Base-by-base conservation (phyloP, 2,888 invertebrate species). In the Abscondita cerata region DNA sequence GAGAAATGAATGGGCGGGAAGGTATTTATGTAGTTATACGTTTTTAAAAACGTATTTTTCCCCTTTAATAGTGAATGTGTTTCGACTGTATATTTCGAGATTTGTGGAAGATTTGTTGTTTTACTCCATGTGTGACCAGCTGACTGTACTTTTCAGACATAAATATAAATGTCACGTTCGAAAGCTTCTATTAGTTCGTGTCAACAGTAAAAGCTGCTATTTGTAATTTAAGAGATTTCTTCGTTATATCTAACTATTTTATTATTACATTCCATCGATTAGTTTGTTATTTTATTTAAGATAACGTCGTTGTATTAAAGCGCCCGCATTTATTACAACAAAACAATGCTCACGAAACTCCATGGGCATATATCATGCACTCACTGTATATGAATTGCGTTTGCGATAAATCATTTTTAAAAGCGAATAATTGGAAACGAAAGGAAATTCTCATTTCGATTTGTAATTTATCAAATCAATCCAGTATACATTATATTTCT, bases 91-190 rank as follows among this genome's bases (percentile, higher is more conserved):
- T 15, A 33, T 13, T 33, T 51, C n/a, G 13, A 51, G 51, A 46
- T 20, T 20, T 40, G 40, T 12, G 52, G 46, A 38, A 34, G 34
- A 56, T 61, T 53, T 60, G 53, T 54, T 60, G 40, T 54, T 60
- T 38, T 31, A 33, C 59, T 54, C 36, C 54, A 60, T 70, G 68
- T 73, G 70, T 71, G 70, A 70, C 72, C 75, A 75, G 75, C 75
- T 75, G 75, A 73, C 71, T 72, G 71, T 70, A 73, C 75, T 73
- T 73, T 72, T 71, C 70, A 70, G 18, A 70, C 70, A 70, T 70
- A 75, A 75, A 75, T 71, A 75, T 66, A 64, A 59, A 67, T 66
- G 70, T 70, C 72, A 73, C 72, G 72, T 70, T 67, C 64, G 62
- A 58, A 58, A 65, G 68, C 71, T 68, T 70, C 74, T 71, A 72